Evolutionary conservation across 2,888 invertebrate species (phyloP).

Genomic region (Melangyna quadrimaculata): DNA sequence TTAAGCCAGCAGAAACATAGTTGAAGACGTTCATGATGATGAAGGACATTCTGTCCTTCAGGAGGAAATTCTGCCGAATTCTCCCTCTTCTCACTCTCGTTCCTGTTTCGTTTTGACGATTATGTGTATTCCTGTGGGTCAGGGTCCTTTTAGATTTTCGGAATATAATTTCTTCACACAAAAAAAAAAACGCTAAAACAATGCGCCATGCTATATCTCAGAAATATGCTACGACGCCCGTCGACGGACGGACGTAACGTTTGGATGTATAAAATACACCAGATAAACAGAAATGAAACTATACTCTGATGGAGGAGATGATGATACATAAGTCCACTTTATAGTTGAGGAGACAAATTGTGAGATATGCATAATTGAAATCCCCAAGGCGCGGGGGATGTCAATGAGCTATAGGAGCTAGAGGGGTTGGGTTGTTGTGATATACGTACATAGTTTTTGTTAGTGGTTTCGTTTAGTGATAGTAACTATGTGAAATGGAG

Average conservation of each 20-base stretch:
- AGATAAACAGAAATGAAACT: neutral
- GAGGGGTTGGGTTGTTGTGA: neutral
- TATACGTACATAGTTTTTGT: slow-evolving; percentile 32
- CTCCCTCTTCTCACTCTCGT: neutral
- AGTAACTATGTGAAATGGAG: slow-evolving; percentile 63
- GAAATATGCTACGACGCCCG: slow-evolving; percentile 26
- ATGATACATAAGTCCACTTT: slow-evolving; percentile 37
- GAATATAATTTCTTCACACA: slow-evolving; percentile 42
- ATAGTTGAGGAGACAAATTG: slow-evolving; percentile 62
- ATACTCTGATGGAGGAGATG: neutral
- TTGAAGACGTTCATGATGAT: slow-evolving; percentile 34
- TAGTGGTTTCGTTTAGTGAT: slow-evolving; percentile 32
- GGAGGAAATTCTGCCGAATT: slow-evolving; percentile 14
- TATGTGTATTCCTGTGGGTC: slow-evolving; percentile 37
- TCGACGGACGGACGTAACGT: too few species aligned
- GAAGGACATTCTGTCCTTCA: slow-evolving; percentile 53
- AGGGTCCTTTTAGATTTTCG: slow-evolving; percentile 56
- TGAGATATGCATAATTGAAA: slow-evolving; percentile 71
- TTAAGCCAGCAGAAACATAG: neutral
- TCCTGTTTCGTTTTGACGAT: slow-evolving; percentile 5
- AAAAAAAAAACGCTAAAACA: slow-evolving; percentile 48
- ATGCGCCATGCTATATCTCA: slow-evolving; percentile 43
- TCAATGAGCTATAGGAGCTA: neutral
- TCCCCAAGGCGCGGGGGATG: slow-evolving; percentile 52
- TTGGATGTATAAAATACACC: neutral